phyloP scores from a whole-genome alignment of 2,113 vertebrate species.

The Salvator merianae region DNA sequence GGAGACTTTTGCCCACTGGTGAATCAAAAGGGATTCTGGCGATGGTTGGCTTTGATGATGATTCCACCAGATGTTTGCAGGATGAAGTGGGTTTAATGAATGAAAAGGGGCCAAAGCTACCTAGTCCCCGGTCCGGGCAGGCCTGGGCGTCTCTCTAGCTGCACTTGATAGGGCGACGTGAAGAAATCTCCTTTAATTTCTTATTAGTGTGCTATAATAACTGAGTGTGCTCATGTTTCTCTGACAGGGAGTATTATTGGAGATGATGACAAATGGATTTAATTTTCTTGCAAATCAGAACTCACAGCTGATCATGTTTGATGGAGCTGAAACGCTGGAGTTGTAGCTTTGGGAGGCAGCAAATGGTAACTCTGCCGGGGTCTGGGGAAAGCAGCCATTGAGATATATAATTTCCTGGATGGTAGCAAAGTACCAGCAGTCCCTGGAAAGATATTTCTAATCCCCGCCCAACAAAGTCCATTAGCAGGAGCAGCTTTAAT shows the following conservation, averaged over 20 bases:
- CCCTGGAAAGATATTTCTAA: conserved; percentile 6
- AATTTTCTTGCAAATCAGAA: conserved; percentile 67
- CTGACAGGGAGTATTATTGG: conserved; percentile 60
- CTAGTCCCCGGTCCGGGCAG: too few relatives aligned
- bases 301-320: conserved; percentile 48
- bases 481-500: conserved; percentile 17
- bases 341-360: conserved; percentile 41
- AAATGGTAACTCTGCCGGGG: conserved; percentile 33
- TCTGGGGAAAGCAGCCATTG: conserved; percentile 38
- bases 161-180: too few relatives aligned
- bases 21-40: too few relatives aligned
- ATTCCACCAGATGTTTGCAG: too few relatives aligned
- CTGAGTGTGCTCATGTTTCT: conserved; percentile 48
- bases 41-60: too few relatives aligned
- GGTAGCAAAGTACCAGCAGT: conserved; percentile 29
- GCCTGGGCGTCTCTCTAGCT: too few relatives aligned
- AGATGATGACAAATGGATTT: conserved; percentile 73
- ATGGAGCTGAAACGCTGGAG: conserved; percentile 56
- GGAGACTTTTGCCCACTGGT: too few relatives aligned
- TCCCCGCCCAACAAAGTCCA: neutral
- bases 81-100: too few relatives aligned
- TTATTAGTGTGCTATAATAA: conserved; percentile 50
- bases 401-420: conserved; percentile 39
- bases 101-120: neutral
- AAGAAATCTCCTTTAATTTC: conserved; percentile 15